These are phyloP conservation scores for Petroica traversi DNA, from an alignment of 2,113 vertebrate species.

Conservation along the genomic window DNA sequence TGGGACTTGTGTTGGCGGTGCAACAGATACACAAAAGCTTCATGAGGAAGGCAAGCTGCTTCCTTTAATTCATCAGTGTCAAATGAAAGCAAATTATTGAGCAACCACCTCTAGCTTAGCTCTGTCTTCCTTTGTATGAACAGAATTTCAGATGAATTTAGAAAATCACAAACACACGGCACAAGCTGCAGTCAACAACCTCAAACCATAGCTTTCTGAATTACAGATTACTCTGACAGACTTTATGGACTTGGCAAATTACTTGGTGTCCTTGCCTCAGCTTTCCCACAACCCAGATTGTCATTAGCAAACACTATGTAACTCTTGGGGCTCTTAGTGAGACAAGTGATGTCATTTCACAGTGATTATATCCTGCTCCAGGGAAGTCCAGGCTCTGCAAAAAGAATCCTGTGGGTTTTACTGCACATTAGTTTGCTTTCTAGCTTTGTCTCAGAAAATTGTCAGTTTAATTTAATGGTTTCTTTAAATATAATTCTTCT, in stretches of 20 bases:
- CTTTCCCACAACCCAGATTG: not conserved
- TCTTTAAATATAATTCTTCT: not conserved
- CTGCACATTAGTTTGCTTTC: not conserved
- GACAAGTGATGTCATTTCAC: not conserved
- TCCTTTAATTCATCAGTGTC: constrained; percentile 84
- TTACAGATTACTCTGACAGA: not conserved
- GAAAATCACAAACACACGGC: not conserved
- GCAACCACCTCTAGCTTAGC: not conserved
- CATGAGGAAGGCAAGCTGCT: constrained; percentile 88
- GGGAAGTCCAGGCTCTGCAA: not conserved
- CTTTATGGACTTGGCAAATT: not conserved
- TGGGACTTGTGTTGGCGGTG: constrained; percentile 90
- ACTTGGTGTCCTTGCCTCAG: not conserved
- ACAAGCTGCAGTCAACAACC: not conserved
- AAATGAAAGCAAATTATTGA: constrained; percentile 33
- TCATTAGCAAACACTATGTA: not conserved
- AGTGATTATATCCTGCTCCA: not conserved
- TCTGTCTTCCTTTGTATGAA: not conserved
- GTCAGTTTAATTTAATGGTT: not conserved
- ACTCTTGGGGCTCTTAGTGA: not conserved
- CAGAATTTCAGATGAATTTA: not conserved
- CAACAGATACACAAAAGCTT: constrained; percentile 86
- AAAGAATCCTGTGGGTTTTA: not conserved
- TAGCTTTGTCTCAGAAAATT: not conserved
- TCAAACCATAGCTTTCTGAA: not conserved